phyloP scores from a whole-genome alignment of 2,888 invertebrate genomes.

The Odontocerum albicorne region DNA sequence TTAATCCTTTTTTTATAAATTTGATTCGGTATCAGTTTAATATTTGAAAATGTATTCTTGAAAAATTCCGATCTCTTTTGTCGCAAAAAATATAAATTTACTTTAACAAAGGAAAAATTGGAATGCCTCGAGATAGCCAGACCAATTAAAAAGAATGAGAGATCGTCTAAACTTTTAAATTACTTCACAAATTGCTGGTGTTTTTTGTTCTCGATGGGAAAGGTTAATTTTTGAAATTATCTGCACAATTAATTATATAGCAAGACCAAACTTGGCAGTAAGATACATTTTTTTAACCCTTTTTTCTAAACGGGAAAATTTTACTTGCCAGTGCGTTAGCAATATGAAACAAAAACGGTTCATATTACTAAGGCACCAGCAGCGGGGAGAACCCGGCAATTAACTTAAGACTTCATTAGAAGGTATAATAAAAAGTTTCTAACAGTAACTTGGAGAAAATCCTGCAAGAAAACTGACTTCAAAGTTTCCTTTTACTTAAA shows the following conservation, averaged over 20 bases:
- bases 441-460: conserved; percentile 27
- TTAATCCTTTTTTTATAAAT: no score
- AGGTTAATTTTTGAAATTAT: conserved; percentile 25
- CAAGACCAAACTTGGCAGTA: conserved; percentile 13
- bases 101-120: background rate
- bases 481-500: conserved; percentile 18
- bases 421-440: conserved; percentile 34
- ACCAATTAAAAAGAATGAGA: background rate
- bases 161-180: conserved; percentile 21
- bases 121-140: background rate
- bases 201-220: conserved; percentile 7
- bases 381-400: conserved; percentile 34
- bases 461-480: conserved; percentile 16
- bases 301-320: conserved; percentile 6
- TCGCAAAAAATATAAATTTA: no score
- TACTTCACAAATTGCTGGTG: conserved; percentile 21
- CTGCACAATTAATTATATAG: conserved; percentile 31
- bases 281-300: conserved; percentile 22
- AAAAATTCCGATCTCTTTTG: no score
- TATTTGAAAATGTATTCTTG: no score
- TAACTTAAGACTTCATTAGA: conserved; percentile 36
- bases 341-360: conserved; percentile 29
- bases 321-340: conserved; percentile 9
- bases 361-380: no score
- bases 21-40: no score